Conservation (phyloP, 2,888 invertebrate species). For the Calameuta filiformis region DNA sequence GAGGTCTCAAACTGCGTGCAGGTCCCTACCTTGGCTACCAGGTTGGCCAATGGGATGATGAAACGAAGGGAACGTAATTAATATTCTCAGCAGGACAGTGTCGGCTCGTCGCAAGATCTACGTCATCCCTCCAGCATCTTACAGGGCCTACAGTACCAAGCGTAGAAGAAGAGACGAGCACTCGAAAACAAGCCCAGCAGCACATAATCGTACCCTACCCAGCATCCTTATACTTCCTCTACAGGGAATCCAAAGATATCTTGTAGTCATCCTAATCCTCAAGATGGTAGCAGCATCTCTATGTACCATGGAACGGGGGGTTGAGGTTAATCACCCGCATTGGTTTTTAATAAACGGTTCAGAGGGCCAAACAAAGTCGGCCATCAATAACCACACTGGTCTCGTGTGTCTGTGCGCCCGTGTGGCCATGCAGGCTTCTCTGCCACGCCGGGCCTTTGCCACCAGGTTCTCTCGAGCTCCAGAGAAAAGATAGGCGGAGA, state of each 20-base stretch:
- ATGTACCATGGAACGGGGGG: not conserved
- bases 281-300: not conserved
- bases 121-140: constrained; percentile 34
- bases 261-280: not conserved
- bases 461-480: constrained; percentile 52
- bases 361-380: constrained; percentile 58
- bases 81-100: constrained; percentile 56
- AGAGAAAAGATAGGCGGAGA: constrained; percentile 62
- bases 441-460: constrained; percentile 46
- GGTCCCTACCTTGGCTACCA: constrained; percentile 25
- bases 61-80: constrained; percentile 48
- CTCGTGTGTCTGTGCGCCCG: constrained; percentile 5
- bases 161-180: not conserved
- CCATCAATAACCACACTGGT: constrained; percentile 57
- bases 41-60: not conserved
- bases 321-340: constrained; percentile 56
- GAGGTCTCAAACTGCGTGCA: constrained; percentile 36
- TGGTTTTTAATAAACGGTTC: constrained; percentile 63
- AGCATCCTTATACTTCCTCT: not conserved
- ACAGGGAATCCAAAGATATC: not conserved
- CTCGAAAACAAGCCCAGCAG: not conserved
- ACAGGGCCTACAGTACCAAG: not conserved
- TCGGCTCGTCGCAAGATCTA: constrained; percentile 35
- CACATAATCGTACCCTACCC: not conserved
- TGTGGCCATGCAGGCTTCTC: constrained; percentile 7